These are phyloP conservation scores for Himantopus leucocephalus DNA, from an alignment of 2,113 vertebrate species.

Conservation along the genomic window DNA sequence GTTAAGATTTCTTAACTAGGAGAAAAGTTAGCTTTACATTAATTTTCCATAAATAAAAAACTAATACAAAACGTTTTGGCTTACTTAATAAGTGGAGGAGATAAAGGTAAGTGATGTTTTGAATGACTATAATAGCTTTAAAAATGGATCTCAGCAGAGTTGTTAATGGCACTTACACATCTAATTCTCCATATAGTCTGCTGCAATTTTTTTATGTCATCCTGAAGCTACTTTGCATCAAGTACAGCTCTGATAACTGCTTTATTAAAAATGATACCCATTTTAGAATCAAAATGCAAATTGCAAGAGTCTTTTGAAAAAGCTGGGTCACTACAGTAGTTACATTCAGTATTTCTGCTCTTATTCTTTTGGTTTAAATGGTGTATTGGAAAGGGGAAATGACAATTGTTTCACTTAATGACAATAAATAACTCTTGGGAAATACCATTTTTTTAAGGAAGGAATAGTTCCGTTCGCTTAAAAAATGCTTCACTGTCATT, in stretches of 20 bases:
- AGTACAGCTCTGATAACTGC: neutral
- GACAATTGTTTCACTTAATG: neutral
- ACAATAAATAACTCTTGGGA: neutral
- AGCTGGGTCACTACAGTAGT: neutral
- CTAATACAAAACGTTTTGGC: neutral
- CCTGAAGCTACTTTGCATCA: neutral
- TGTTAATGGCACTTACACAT: neutral
- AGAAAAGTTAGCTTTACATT: neutral
- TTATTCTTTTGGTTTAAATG: neutral
- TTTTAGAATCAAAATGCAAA: neutral
- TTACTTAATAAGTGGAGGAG: neutral
- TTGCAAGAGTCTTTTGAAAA: neutral
- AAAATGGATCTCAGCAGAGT: neutral
- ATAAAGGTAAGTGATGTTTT: neutral
- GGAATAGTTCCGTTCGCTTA: neutral
- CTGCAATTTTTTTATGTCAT: neutral
- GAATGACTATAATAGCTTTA: neutral
- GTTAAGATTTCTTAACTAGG: neutral
- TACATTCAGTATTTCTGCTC: neutral
- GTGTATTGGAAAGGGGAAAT: neutral
- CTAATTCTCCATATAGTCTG: neutral
- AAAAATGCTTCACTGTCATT: neutral
- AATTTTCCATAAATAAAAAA: neutral
- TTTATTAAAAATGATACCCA: neutral
- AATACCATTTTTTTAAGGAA: neutral